phyloP scores from a whole-genome alignment of 2,888 invertebrate species.

The Diabrotica balteata region DNA sequence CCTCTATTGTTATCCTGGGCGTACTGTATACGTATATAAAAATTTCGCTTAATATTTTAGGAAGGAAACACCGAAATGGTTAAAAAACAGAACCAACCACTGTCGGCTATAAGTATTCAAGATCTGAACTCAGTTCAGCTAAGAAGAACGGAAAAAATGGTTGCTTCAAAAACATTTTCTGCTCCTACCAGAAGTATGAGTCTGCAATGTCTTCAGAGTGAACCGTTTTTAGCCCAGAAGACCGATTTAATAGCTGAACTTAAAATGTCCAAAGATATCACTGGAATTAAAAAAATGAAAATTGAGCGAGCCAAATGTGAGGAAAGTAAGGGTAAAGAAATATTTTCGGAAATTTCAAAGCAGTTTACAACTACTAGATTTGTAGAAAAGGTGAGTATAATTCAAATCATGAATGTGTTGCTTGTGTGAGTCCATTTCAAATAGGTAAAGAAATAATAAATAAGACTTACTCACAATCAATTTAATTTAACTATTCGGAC shows the following conservation, averaged over 20 bases:
- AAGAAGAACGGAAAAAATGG: constrained; percentile 76
- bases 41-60: constrained; percentile 1
- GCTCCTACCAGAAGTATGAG: constrained; percentile 79
- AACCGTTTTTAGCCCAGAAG: constrained; percentile 77
- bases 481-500: no score
- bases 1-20: no score
- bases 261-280: constrained; percentile 90
- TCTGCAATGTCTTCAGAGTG: constrained; percentile 75
- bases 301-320: constrained; percentile 87
- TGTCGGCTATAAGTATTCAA: constrained; percentile 88
- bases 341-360: constrained; percentile 83
- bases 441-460: no score
- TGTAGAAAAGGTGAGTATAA: constrained; percentile 89
- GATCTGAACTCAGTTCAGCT: constrained; percentile 85
- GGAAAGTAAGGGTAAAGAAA: constrained; percentile 81
- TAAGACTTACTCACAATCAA: no score
- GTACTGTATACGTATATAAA: background rate
- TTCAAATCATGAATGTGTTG: no score
- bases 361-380: constrained; percentile 86
- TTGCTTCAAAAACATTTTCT: constrained; percentile 82
- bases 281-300: constrained; percentile 92
- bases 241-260: constrained; percentile 90
- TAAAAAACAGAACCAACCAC: constrained; percentile 72
- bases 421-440: no score
- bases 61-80: constrained; percentile 45